Conservation (phyloP, 2,797 vertebrate genomes). For the Microctenopoma stevenorrisi region DNA sequence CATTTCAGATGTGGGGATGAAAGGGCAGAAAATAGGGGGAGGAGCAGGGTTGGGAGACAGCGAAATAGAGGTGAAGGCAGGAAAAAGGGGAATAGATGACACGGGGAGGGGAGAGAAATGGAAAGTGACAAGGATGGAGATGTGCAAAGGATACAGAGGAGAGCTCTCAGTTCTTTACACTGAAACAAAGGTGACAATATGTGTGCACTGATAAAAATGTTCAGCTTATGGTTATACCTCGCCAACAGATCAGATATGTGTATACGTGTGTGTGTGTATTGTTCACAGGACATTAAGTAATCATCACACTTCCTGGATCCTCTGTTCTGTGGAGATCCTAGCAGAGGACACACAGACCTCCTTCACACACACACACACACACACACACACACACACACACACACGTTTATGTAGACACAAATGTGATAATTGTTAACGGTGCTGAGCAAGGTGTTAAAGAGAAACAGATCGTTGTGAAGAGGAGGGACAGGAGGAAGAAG, state of each 20-base stretch:
- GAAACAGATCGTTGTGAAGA: conserved; percentile 44
- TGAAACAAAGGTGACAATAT: conserved; percentile 65
- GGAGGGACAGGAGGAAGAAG: conserved; percentile 18
- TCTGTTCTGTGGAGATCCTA: conserved; percentile 64
- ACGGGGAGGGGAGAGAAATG: conserved; percentile 42
- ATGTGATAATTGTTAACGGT: conserved; percentile 55
- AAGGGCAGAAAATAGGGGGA: conserved; percentile 36
- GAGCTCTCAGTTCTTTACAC: conserved; percentile 57
- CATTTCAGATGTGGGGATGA: conserved; percentile 69
- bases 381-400: not conserved
- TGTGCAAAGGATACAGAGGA: conserved; percentile 51
- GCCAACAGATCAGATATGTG: conserved; percentile 34
- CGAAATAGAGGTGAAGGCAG: conserved; percentile 61
- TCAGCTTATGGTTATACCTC: conserved; percentile 58
- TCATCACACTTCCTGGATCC: conserved; percentile 58
- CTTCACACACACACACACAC: conserved; percentile 13
- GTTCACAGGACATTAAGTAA: conserved; percentile 51
- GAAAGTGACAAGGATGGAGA: conserved; percentile 63
- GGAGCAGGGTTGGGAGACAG: conserved; percentile 23
- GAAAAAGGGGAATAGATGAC: conserved; percentile 36
- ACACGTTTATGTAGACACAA: conserved; percentile 11
- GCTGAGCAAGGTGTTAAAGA: conserved; percentile 42
- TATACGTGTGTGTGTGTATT: conserved; percentile 11
- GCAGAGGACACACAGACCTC: conserved; percentile 31
- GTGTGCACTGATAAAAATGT: conserved; percentile 58